These are phyloP conservation scores for Podocnemis expansa DNA, from an alignment of 2,113 vertebrate species.

Conservation along the genomic window DNA sequence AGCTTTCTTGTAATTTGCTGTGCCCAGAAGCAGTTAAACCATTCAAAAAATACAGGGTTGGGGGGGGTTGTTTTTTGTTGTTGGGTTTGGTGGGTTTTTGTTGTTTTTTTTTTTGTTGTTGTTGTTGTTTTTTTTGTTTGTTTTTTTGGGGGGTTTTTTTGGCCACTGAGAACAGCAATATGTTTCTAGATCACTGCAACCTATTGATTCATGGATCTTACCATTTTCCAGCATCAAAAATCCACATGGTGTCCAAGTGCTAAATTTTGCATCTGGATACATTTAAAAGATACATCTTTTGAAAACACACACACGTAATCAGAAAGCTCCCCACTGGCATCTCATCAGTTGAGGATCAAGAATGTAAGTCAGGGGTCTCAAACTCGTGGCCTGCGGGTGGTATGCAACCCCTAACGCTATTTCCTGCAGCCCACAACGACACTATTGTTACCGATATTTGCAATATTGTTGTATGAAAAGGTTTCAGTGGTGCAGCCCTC, in stretches of 20 bases:
- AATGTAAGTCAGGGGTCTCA: no score
- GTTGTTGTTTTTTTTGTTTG: no score
- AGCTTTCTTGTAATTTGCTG: not conserved
- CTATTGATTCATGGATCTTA: slow-evolving; percentile 26
- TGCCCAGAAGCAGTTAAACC: not conserved
- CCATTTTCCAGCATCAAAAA: slow-evolving; percentile 13
- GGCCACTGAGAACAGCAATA: not conserved
- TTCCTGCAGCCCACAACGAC: no score
- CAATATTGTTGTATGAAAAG: no score
- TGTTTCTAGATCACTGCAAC: slow-evolving; percentile 11
- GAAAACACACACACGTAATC: not conserved
- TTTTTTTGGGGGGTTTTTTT: no score
- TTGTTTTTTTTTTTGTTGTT: no score
- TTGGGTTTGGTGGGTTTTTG: no score
- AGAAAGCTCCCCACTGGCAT: not conserved
- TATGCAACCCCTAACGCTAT: no score
- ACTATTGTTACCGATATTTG: no score
- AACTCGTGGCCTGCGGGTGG: no score
- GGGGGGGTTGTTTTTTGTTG: no score
- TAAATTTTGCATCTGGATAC: slow-evolving; percentile 28
- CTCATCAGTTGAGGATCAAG: slow-evolving; percentile 8
- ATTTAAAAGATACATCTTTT: not conserved
- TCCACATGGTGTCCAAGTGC: slow-evolving; percentile 41
- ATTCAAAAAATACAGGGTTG: not conserved
- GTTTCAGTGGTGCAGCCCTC: no score